Evolutionary conservation across 2,797 vertebrate genomes (phyloP), one percentile per base, ranked within the genome.

Genomic region (Helostoma temminkii): DNA sequence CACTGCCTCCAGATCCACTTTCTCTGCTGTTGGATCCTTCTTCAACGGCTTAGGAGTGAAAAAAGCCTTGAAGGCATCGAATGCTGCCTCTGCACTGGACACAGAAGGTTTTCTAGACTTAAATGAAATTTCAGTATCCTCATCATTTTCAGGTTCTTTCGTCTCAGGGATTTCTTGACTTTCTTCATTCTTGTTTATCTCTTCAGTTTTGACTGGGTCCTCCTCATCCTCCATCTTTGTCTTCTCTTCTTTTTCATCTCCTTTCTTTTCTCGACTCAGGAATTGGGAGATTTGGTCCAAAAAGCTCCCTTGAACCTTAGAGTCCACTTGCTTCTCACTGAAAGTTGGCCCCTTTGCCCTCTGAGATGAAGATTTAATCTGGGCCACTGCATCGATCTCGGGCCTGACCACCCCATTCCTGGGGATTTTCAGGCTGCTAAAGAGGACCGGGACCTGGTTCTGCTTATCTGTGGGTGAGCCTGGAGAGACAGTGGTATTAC

Each of bases 51-150:
- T 94, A 11, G 92, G 92, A 0, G 94, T 95, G 74, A 99, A 99
- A 58, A 99, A 96, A 39, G 97, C 96, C 87, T 96, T 98, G 78
- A 98, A 96, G n/a, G 95, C 95, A n/a, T 96, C 96, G 34, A 99
- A 91, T 4, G 96, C 95, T 2, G 95, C 94, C 73, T 99, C 97
- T 7, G 95, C 89, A 0, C 89, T 87, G 19, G 88, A 89, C 41
- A 88, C 53, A 0, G 77, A 49, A 9, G 87, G 15, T 77, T 87
- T 93, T 0, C 9, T 78, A 0, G 63, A 22, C 32, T 77, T 70
- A 0, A 6, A 41, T 69, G 52, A 80, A 65, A 56, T 66, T 6
- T 41, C 42, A 57, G 43, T 11, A 1, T 56, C 54, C 10, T 71
- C 59, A 28, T 71, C 66, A 14, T 41, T 37, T 65, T 75, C 53